phyloP scores from a whole-genome alignment of 2,888 invertebrate genomes.

The Lasioglossum calceatum region DNA sequence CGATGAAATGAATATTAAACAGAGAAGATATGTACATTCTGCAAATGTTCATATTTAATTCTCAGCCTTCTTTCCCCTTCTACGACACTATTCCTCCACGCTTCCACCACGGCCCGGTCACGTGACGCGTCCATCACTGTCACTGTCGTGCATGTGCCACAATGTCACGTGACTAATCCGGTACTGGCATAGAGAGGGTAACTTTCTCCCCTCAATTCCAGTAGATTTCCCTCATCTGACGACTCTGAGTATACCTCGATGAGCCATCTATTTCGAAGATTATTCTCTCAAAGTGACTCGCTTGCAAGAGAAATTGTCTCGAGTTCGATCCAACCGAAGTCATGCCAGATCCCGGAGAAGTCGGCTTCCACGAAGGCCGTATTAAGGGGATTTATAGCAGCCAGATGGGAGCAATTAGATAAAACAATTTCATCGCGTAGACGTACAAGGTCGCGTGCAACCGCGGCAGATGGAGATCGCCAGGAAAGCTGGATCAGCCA shows the following conservation, averaged over 20 bases:
- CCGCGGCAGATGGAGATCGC: not conserved
- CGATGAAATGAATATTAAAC: not conserved
- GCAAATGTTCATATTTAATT: not conserved
- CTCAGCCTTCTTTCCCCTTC: too few species aligned
- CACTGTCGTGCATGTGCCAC: too few species aligned
- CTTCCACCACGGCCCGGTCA: too few species aligned
- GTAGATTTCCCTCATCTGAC: too few species aligned
- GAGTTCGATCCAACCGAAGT: not conserved
- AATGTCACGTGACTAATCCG: too few species aligned
- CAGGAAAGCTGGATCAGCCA: not conserved
- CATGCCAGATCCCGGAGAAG: not conserved
- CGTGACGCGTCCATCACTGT: too few species aligned
- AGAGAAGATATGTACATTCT: not conserved
- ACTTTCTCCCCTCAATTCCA: too few species aligned
- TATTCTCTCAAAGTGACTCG: not conserved
- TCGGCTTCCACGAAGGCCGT: not conserved
- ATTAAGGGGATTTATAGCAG: not conserved
- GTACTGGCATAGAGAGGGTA: too few species aligned
- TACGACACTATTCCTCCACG: too few species aligned
- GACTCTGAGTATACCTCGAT: not conserved
- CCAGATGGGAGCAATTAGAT: slow-evolving; percentile 12
- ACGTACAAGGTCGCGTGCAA: not conserved
- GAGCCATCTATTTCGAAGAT: not conserved
- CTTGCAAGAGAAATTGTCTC: not conserved
- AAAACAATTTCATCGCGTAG: not conserved